A percentile compares a stretch with the other conserved stretches of the same genome.
Conservation (phyloP, 2,113 vertebrate genomes). For the Plecotus auritus region DNA sequence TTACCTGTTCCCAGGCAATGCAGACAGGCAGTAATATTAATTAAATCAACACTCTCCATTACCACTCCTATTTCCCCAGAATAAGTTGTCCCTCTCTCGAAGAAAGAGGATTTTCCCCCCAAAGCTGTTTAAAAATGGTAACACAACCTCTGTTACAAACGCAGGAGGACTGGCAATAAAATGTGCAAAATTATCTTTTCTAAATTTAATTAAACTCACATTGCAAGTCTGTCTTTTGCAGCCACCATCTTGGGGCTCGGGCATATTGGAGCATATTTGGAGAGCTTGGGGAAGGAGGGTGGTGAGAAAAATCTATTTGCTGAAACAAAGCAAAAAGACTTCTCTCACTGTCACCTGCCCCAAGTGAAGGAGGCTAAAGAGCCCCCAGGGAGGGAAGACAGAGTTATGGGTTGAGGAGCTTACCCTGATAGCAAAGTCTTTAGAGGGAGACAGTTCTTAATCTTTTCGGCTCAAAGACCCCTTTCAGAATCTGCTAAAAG, state of each 20-base stretch:
- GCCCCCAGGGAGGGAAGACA: background rate
- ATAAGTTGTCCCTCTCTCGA: slow-evolving; percentile 26
- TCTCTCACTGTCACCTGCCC: background rate
- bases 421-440: background rate
- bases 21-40: slow-evolving; percentile 48
- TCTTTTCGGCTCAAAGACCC: background rate
- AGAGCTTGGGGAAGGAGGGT: background rate
- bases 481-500: background rate
- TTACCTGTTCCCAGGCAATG: background rate
- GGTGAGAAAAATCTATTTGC: background rate
- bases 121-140: slow-evolving; percentile 53
- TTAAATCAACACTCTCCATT: slow-evolving; percentile 42
- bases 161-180: background rate
- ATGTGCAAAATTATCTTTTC: slow-evolving; percentile 23
- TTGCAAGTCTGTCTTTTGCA: background rate
- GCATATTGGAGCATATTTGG: background rate
- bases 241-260: background rate
- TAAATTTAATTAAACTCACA: slow-evolving; percentile 40
- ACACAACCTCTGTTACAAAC: slow-evolving; percentile 40
- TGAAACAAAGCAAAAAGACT: background rate
- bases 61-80: slow-evolving; percentile 33
- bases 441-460: background rate
- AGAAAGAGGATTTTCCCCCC: background rate
- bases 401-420: background rate
- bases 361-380: background rate